These are phyloP conservation scores for Bucco capensis DNA, from an alignment of 2,113 vertebrate genomes.

Conservation along the genomic window DNA sequence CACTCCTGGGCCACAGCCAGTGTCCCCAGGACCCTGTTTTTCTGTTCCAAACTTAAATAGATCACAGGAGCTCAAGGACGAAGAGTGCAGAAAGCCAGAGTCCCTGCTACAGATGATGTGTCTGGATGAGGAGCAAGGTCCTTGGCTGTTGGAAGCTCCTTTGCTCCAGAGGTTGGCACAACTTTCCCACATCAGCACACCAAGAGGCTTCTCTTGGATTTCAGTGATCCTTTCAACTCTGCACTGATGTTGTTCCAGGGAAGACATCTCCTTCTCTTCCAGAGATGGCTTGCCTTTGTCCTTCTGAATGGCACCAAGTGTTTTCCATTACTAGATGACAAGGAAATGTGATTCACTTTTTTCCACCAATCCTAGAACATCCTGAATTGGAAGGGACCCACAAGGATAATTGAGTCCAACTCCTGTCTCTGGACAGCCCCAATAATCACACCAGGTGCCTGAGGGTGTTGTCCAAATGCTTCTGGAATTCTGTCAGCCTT, in stretches of 20 bases:
- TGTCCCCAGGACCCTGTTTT: neutral
- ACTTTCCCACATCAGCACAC: neutral
- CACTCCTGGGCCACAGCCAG: neutral
- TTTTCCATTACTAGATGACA: neutral
- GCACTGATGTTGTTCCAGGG: neutral
- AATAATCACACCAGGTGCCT: no score
- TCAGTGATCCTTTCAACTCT: neutral
- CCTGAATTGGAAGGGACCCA: no score
- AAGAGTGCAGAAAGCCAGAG: neutral
- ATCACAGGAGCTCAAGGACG: rapidly evolving
- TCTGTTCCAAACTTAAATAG: neutral
- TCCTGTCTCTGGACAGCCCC: no score
- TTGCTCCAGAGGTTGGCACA: neutral
- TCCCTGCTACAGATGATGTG: neutral
- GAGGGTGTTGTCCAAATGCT: no score
- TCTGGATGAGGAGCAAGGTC: neutral
- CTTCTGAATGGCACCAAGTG: neutral
- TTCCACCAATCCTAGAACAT: no score
- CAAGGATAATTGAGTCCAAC: no score
- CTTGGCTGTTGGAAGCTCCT: neutral
- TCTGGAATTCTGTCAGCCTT: no score
- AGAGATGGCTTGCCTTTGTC: neutral
- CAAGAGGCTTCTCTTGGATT: neutral
- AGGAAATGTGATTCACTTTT: neutral
- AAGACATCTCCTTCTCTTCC: neutral